Percentiles rank a stretch among this genome's conserved stretches.
Conservation (phyloP, 2,888 invertebrate species). For the Morinoia aosen region DNA sequence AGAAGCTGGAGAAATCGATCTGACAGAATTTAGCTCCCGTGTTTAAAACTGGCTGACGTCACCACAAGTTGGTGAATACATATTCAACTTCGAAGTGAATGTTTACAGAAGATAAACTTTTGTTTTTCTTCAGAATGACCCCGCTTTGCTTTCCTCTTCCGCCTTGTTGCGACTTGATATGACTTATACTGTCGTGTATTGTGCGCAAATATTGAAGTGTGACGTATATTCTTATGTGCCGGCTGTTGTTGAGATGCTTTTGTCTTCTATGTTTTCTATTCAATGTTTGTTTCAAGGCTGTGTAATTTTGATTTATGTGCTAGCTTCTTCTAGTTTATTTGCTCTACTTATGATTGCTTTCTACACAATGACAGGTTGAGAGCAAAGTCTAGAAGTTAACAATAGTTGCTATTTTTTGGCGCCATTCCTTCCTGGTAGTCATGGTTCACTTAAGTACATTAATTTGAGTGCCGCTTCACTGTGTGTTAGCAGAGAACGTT, state of each 20-base stretch:
- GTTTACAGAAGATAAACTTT: too few relatives aligned
- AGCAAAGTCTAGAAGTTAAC: not conserved
- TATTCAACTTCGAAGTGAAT: not conserved
- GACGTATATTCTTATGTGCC: too few relatives aligned
- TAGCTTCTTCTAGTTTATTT: not conserved
- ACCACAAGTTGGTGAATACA: not conserved
- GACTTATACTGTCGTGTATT: too few relatives aligned
- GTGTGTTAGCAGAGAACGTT: not conserved
- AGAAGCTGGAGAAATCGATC: not conserved
- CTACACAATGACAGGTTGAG: not conserved
- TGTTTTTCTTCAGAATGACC: too few relatives aligned
- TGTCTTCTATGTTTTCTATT: too few relatives aligned
- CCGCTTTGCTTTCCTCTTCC: too few relatives aligned
- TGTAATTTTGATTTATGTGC: too few relatives aligned
- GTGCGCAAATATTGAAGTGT: too few relatives aligned
- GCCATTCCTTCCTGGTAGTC: not conserved
- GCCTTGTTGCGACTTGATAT: too few relatives aligned
- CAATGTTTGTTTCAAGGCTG: too few relatives aligned
- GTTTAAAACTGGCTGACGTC: not conserved
- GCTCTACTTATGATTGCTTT: not conserved
- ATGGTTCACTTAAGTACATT: not conserved
- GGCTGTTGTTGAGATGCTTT: too few relatives aligned
- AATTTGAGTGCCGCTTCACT: not conserved
- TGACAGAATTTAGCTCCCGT: not conserved
- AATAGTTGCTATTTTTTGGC: not conserved